Conservation (phyloP, 2,113 vertebrate species). For the Gambusia affinis region DNA sequence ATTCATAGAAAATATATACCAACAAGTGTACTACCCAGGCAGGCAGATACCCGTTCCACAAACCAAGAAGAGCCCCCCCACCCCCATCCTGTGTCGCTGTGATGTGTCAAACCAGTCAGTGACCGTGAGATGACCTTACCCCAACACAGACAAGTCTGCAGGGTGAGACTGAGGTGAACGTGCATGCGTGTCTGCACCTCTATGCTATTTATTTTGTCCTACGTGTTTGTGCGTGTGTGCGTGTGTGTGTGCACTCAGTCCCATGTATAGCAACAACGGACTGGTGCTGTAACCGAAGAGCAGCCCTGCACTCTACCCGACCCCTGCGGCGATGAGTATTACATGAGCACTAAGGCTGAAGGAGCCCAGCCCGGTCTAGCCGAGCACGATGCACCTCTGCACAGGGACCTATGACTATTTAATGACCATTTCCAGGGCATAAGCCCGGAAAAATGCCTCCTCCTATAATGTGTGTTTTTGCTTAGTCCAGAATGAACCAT, state of each 20-base stretch:
- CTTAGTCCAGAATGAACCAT: slow-evolving; percentile 22
- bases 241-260: neutral
- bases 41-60: slow-evolving; percentile 2
- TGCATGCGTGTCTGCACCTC: slow-evolving; percentile 6
- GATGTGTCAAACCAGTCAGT: slow-evolving; percentile 46
- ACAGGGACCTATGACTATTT: slow-evolving; percentile 71
- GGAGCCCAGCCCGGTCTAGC: slow-evolving; percentile 27
- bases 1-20: slow-evolving; percentile 17
- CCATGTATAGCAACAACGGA: slow-evolving; percentile 10
- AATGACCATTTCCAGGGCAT: slow-evolving; percentile 58
- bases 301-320: slow-evolving; percentile 66
- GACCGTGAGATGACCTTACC: slow-evolving; percentile 67
- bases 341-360: slow-evolving; percentile 42
- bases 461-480: slow-evolving; percentile 9
- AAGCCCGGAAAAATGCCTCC: slow-evolving; percentile 33
- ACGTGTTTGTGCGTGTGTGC: neutral
- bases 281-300: slow-evolving; percentile 42
- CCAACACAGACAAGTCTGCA: slow-evolving; percentile 28
- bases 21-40: neutral
- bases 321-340: slow-evolving; percentile 52
- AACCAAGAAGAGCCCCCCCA: neutral
- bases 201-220: neutral
- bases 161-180: slow-evolving; percentile 49
- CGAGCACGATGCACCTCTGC: slow-evolving; percentile 36
- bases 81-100: slow-evolving; percentile 7